A percentile compares a stretch with the other conserved stretches of the same genome.
Conservation (phyloP, 2,797 vertebrate species). For the Apogon talboti region DNA sequence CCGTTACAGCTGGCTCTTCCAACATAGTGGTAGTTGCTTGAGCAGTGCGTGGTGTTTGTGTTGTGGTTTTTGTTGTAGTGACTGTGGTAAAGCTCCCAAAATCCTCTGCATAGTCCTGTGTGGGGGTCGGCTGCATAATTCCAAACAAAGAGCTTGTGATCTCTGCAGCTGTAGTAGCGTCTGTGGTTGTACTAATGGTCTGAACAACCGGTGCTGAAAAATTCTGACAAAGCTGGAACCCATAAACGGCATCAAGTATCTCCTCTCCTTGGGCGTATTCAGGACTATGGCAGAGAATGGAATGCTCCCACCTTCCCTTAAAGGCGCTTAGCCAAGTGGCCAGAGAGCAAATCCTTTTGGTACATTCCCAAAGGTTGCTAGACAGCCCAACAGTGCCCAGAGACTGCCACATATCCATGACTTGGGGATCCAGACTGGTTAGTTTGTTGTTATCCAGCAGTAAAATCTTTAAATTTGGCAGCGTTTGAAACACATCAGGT, state of each 20-base stretch:
- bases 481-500: constrained; percentile 93
- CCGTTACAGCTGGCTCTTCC: constrained; percentile 89
- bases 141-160: constrained; percentile 92
- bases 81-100: constrained; percentile 94
- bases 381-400: constrained; percentile 93
- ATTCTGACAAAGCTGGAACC: constrained; percentile 99
- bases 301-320: constrained; percentile 97
- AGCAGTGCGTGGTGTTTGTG: constrained; percentile 78
- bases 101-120: constrained; percentile 94
- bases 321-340: constrained; percentile 96
- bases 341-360: constrained; percentile 94
- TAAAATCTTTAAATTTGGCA: constrained; percentile 96
- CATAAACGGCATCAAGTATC: constrained; percentile 97
- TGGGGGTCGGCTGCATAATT: constrained; percentile 92
- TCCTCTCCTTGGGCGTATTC: constrained; percentile 98
- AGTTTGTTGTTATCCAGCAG: constrained; percentile 99
- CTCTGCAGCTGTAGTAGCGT: constrained; percentile 79
- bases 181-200: constrained; percentile 85
- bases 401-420: constrained; percentile 91
- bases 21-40: constrained; percentile 76
- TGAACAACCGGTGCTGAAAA: constrained; percentile 91
- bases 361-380: constrained; percentile 98
- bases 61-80: constrained; percentile 78
- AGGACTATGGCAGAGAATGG: constrained; percentile 95
- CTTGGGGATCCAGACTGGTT: constrained; percentile 90